A percentile compares a stretch with the other conserved stretches of the same genome.
Evolutionary conservation across 2,797 vertebrate species (phyloP).

Genomic region (Sebastes dallii): DNA sequence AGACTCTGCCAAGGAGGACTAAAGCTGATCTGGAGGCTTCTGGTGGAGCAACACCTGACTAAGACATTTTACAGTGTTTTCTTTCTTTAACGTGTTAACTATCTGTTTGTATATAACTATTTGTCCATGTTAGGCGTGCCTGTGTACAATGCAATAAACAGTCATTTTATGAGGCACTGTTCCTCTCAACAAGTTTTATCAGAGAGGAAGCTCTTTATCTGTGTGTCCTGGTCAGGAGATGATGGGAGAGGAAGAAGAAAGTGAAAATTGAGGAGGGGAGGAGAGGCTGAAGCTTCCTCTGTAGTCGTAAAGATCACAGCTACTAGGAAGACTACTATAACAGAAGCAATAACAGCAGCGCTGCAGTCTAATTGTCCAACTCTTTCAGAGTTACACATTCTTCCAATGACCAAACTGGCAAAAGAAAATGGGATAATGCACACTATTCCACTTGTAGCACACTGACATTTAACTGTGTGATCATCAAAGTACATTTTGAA

Average conservation of each 20-base stretch:
- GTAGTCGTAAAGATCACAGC: conserved; percentile 63
- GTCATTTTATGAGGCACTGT: conserved; percentile 55
- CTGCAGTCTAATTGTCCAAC: neutral
- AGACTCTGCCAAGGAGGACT: neutral
- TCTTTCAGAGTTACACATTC: neutral
- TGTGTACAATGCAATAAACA: neutral
- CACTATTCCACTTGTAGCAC: neutral
- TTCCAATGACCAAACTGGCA: neutral
- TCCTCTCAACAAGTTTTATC: conserved; percentile 41
- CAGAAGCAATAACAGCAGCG: neutral
- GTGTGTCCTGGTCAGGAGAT: conserved; percentile 32
- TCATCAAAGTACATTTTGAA: neutral
- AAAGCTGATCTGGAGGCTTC: neutral
- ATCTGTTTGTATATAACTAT: neutral
- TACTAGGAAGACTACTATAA: neutral
- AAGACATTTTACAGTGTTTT: neutral
- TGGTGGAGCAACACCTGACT: neutral
- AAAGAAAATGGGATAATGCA: neutral
- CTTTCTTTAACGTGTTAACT: neutral
- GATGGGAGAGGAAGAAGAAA: conserved; percentile 52
- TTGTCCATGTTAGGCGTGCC: neutral
- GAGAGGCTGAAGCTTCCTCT: conserved; percentile 52
- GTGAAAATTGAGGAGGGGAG: conserved; percentile 47
- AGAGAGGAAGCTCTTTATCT: conserved; percentile 72
- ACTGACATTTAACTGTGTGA: neutral